phyloP scores from a whole-genome alignment of 2,888 invertebrate genomes.

The Drosophila diplacantha region DNA sequence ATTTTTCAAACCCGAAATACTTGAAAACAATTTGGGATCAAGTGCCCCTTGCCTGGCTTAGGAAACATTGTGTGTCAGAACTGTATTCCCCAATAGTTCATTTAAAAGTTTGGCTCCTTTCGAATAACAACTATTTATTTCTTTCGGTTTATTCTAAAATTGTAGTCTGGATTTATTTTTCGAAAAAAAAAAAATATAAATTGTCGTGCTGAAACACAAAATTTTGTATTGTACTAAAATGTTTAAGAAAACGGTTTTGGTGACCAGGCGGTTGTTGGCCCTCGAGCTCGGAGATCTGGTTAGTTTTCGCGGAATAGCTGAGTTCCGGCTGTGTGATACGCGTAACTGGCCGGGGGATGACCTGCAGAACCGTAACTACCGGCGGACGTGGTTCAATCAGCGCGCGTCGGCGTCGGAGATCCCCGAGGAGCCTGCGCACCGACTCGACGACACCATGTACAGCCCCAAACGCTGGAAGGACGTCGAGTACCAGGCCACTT shows the following conservation, averaged over 20 bases:
- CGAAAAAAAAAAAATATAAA: not conserved
- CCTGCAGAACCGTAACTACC: not conserved
- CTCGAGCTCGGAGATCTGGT: not conserved
- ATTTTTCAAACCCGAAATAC: not conserved
- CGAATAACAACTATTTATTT: not conserved
- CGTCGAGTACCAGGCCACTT: constrained; percentile 13
- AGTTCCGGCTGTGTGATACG: not conserved
- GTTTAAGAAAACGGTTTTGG: constrained; percentile 2
- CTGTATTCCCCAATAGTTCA: not conserved
- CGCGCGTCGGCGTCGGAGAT: not conserved
- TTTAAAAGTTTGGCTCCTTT: not conserved
- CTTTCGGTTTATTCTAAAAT: not conserved
- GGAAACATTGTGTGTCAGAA: not conserved
- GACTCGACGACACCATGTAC: constrained; percentile 12
- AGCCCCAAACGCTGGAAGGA: constrained; percentile 1
- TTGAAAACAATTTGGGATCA: not conserved
- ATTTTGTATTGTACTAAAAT: not conserved
- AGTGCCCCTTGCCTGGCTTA: not conserved
- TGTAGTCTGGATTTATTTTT: not conserved
- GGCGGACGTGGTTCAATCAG: not conserved
- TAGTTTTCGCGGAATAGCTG: constrained; percentile 2
- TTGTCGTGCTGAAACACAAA: not conserved
- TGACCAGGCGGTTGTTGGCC: not conserved
- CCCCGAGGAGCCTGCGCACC: not conserved
- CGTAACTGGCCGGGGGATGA: constrained; percentile 4